Evolutionary conservation across 1,140 invertebrate genomes (phyloP).

Genomic region (Brachionus rubens): DNA sequence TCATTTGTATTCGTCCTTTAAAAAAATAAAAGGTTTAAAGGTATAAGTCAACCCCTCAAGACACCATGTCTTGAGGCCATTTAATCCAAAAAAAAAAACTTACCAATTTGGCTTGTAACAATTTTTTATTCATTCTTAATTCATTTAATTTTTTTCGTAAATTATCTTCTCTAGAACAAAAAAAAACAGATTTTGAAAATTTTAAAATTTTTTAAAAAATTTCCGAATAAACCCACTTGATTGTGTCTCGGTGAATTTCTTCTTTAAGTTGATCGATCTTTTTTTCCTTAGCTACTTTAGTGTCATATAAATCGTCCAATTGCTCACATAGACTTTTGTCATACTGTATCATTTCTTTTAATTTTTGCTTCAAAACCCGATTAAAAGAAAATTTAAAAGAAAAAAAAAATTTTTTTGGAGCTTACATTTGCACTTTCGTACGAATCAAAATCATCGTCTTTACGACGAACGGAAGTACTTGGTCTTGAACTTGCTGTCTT

Average conservation of each 20-base stretch:
- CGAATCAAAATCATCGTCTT: constrained; percentile 17
- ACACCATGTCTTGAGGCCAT: too few species aligned
- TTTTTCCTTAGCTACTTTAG: constrained; percentile 41
- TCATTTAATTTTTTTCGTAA: constrained; percentile 35
- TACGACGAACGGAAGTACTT: not conserved
- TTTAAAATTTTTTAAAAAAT: not conserved
- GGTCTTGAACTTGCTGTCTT: not conserved
- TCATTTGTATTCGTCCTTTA: constrained; percentile 31
- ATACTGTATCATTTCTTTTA: constrained; percentile 46
- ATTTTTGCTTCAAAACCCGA: constrained; percentile 12
- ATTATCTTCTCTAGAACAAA: constrained; percentile 36
- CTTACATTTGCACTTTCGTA: constrained; percentile 37
- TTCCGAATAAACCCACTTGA: constrained; percentile 22
- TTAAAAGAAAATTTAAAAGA: not conserved
- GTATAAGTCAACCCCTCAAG: too few species aligned
- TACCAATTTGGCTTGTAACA: constrained; percentile 36
- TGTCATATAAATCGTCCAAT: constrained; percentile 35
- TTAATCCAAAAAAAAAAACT: too few species aligned
- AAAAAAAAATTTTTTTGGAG: not conserved
- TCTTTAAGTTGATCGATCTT: constrained; percentile 35
- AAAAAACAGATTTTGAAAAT: not conserved
- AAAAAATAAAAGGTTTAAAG: too few species aligned
- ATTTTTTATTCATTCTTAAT: constrained; percentile 44
- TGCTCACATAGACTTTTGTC: constrained; percentile 42
- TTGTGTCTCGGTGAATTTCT: constrained; percentile 31